Percentiles rank a stretch among this genome's conserved stretches.
Evolutionary conservation across 2,888 invertebrate species (phyloP).

Genomic region (Sinhomidia bicolor): DNA sequence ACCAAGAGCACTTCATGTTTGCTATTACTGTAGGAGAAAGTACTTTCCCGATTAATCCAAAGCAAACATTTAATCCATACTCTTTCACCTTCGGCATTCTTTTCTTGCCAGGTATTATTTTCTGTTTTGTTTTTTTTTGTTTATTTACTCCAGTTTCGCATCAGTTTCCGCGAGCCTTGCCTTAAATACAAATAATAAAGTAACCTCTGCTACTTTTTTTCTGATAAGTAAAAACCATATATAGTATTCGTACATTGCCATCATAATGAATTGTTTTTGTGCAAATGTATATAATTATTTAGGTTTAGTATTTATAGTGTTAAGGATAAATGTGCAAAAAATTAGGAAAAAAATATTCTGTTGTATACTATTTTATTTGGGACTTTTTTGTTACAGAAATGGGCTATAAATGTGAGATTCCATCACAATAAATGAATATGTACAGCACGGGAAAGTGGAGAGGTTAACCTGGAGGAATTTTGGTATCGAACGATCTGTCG

Average conservation of each 20-base stretch:
- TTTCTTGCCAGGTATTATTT: too few species aligned
- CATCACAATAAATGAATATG: not conserved
- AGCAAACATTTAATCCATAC: not conserved
- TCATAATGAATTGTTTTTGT: not conserved
- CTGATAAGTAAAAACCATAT: not conserved
- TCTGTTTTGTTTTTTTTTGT: conserved; percentile 48
- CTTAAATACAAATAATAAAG: conserved; percentile 15
- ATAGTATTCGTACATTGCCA: not conserved
- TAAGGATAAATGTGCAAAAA: too few species aligned
- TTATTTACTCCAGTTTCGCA: conserved; percentile 41
- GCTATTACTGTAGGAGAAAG: conserved; percentile 5
- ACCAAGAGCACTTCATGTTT: not conserved
- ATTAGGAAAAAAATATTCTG: too few species aligned
- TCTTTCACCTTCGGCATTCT: conserved; percentile 8
- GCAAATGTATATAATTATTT: too few species aligned
- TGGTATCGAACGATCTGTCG: too few species aligned
- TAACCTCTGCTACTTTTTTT: not conserved
- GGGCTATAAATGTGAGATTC: too few species aligned
- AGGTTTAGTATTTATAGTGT: too few species aligned
- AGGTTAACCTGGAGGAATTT: not conserved
- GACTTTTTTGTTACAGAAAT: too few species aligned
- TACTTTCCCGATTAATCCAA: not conserved
- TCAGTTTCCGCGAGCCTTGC: conserved; percentile 54
- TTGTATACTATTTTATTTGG: too few species aligned
- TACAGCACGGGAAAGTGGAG: not conserved